Evolutionary conservation across 2,888 invertebrate species (phyloP).

Genomic region (Adelognathus sp.): DNA sequence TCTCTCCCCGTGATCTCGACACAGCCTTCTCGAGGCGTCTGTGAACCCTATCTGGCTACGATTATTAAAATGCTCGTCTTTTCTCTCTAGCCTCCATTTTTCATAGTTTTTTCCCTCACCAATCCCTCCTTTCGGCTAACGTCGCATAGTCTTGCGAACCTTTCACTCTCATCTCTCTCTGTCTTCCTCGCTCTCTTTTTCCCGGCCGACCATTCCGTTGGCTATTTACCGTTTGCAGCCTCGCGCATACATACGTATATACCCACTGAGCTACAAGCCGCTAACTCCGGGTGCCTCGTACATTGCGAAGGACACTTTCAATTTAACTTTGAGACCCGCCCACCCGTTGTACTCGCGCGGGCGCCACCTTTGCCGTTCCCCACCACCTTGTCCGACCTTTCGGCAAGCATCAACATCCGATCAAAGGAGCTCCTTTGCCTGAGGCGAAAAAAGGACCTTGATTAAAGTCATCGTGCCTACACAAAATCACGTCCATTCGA

Average conservation of each 20-base stretch:
- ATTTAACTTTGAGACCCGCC: slow-evolving; percentile 69
- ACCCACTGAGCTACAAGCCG: slow-evolving; percentile 16
- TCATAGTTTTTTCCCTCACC: background rate
- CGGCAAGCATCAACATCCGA: slow-evolving; percentile 59
- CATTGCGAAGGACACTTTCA: slow-evolving; percentile 73
- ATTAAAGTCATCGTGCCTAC: slow-evolving; percentile 63
- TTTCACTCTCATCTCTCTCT: background rate
- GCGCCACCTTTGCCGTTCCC: slow-evolving; percentile 4
- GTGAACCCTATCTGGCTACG: slow-evolving; percentile 62
- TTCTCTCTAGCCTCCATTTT: background rate
- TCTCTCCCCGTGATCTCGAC: slow-evolving; percentile 62
- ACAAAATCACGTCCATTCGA: slow-evolving; percentile 12
- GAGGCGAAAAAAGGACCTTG: slow-evolving; percentile 64
- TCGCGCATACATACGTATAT: slow-evolving; percentile 22
- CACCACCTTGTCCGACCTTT: slow-evolving; percentile 40
- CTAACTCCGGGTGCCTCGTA: slow-evolving; percentile 45
- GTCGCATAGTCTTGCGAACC: background rate
- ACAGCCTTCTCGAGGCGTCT: slow-evolving; percentile 20
- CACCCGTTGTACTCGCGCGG: background rate
- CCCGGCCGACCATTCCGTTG: slow-evolving; percentile 56
- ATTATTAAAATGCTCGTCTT: slow-evolving; percentile 70
- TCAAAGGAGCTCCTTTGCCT: slow-evolving; percentile 68
- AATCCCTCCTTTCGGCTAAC: no score
- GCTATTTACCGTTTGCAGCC: slow-evolving; percentile 70
- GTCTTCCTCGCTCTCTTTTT: slow-evolving; percentile 30